Percentiles rank a stretch among this genome's conserved stretches.
phyloP scores from a whole-genome alignment of 2,113 vertebrate species.

The Reinhardtius hippoglossoides region DNA sequence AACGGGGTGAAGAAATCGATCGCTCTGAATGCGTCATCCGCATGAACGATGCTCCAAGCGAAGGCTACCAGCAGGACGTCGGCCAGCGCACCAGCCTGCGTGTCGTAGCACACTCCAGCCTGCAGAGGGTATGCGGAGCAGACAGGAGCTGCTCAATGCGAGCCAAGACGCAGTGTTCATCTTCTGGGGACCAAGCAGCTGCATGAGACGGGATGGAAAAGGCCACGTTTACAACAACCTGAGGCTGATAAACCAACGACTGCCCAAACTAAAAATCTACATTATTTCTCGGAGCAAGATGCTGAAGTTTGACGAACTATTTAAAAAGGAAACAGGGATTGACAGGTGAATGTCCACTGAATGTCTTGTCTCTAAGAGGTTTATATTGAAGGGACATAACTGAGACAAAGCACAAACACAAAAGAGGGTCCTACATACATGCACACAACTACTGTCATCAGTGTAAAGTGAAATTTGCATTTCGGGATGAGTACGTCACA shows the following conservation, averaged over 20 bases:
- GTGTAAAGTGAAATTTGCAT: too few species aligned
- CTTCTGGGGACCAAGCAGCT: conserved; percentile 94
- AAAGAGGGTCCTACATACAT: too few species aligned
- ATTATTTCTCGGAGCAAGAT: conserved; percentile 91
- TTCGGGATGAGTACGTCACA: too few species aligned
- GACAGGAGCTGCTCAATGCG: conserved; percentile 87
- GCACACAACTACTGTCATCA: neutral
- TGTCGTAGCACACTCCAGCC: conserved; percentile 92
- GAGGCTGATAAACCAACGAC: conserved; percentile 87
- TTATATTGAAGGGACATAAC: too few species aligned
- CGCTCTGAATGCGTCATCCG: conserved; percentile 90
- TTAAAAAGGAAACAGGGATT: conserved; percentile 92
- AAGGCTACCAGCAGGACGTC: conserved; percentile 84
- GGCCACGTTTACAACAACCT: conserved; percentile 91
- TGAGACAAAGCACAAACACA: too few species aligned
- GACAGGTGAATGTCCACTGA: conserved; percentile 84
- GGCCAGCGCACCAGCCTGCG: conserved; percentile 88
- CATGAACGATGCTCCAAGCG: conserved; percentile 92
- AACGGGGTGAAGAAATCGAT: conserved; percentile 86
- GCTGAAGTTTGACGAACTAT: conserved; percentile 92
- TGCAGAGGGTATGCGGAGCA: conserved; percentile 89
- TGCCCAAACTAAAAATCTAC: conserved; percentile 88
- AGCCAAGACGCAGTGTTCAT: conserved; percentile 91
- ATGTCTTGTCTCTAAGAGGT: too few species aligned
- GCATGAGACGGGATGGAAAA: conserved; percentile 92